Evolutionary conservation across 2,113 vertebrate genomes (phyloP), one percentile per base, ranked within the genome.

Genomic region (Trachemys scripta): DNA sequence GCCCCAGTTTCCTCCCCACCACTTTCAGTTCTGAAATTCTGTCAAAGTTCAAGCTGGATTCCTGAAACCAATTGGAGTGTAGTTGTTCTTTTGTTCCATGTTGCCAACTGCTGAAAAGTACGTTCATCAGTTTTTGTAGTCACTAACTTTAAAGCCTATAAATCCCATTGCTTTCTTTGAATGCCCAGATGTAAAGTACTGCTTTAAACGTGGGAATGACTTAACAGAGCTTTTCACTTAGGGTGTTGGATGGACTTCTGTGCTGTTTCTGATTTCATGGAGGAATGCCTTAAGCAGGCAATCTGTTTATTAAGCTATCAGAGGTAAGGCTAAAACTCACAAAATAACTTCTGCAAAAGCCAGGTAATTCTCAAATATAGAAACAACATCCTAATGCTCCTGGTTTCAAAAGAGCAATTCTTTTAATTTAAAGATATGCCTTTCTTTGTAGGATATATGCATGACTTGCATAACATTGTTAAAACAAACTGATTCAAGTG

Each of bases 1-100:
- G 87, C 57, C 92, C 93, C 85, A 59, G 50, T 81, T 92, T 86
- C 94, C 94, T 94, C 69, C 80, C 85, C 75, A 92, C n/a, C 29
- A 91, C 96, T 97, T 97, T 85, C 95, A 97, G 90, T 72, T 89
- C 62, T 89, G 82, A 96, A 95, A 93, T 76, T 92, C 89, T 95
- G 96, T 97, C 94, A 93, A 91, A 96, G 84, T 89, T 92, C 65
- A 83, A 88, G 86, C 94, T 94, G 92, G 97, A 98, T 98, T 98
- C 98, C 97, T 97, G 95, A 56, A 89, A 59, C 62, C 96, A 96
- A 95, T n/a, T 97, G 98, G 95, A 97, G 96, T 97, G 97, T 95
- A 72, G 93, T 93, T 96, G 87, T 85, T n/a, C 94, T 92, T 98
- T 98, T 98, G 96, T 98, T 96, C 94, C 81, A n/a, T 0, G 49